Conservation (phyloP, 2,888 invertebrate species). For the Nysson spinosus region DNA sequence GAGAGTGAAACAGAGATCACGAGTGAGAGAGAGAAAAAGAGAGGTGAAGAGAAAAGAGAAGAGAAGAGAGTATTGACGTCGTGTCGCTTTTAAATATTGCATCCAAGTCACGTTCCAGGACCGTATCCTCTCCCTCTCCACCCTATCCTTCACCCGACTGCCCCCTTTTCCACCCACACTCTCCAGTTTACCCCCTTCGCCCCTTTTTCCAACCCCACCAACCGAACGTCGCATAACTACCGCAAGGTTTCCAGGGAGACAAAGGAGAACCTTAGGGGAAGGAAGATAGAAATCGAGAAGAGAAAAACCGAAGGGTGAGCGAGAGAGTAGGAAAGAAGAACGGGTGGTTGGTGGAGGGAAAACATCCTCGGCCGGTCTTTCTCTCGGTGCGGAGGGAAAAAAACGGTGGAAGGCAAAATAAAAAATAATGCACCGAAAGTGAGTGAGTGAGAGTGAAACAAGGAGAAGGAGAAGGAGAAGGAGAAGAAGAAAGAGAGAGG, state of each 20-base stretch:
- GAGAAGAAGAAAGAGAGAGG: slow-evolving; percentile 9
- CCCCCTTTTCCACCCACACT: slow-evolving; percentile 31
- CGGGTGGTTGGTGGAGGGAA: slow-evolving; percentile 12
- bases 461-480: too few relatives aligned
- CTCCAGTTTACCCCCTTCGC: slow-evolving; percentile 31
- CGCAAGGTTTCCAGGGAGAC: slow-evolving; percentile 70
- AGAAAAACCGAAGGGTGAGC: slow-evolving; percentile 10
- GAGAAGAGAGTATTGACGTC: slow-evolving; percentile 73
- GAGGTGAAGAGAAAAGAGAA: slow-evolving; percentile 23
- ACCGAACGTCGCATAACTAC: slow-evolving; percentile 71
- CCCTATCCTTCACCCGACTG: slow-evolving; percentile 21
- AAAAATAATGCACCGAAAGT: slow-evolving; percentile 44
- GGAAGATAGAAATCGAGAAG: slow-evolving; percentile 32
- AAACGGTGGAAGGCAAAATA: slow-evolving; percentile 37
- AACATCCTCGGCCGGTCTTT: slow-evolving; percentile 35
- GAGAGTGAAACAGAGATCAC: too few relatives aligned
- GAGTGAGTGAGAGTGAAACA: slow-evolving; percentile 5
- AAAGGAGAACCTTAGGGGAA: slow-evolving; percentile 54
- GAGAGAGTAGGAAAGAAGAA: not conserved
- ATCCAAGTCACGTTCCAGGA: slow-evolving; percentile 76
- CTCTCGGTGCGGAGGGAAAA: slow-evolving; percentile 12
- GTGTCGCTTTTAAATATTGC: slow-evolving; percentile 75
- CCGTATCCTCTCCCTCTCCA: slow-evolving; percentile 64
- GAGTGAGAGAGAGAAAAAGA: slow-evolving; percentile 15
- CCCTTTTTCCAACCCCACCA: slow-evolving; percentile 45